A percentile compares a stretch with the other conserved stretches of the same genome.
These are phyloP conservation scores for Epicauta chinensis DNA, from an alignment of 1,140 invertebrate genomes.

Conservation along the genomic window DNA sequence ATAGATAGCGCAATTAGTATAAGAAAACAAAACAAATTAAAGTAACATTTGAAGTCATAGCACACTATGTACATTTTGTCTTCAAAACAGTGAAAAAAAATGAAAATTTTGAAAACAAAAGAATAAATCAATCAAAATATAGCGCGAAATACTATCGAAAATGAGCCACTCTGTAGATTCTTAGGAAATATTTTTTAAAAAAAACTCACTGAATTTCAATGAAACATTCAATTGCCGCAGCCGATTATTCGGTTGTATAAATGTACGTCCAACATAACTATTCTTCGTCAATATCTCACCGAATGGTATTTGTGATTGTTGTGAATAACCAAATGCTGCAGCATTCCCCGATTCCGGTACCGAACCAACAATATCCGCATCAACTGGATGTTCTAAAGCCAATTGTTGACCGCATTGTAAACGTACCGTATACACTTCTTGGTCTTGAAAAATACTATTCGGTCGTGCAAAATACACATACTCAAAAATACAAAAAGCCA, in stretches of 20 bases:
- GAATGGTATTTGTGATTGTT: slow-evolving; percentile 82
- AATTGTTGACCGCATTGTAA: slow-evolving; percentile 86
- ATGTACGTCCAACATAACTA: slow-evolving; percentile 92
- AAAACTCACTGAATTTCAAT: slow-evolving; percentile 74
- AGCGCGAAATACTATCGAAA: too few species aligned
- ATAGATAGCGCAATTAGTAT: too few species aligned
- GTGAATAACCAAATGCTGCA: slow-evolving; percentile 86
- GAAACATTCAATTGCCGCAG: slow-evolving; percentile 86
- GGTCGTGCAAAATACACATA: slow-evolving; percentile 97
- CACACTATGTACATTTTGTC: too few species aligned
- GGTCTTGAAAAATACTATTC: slow-evolving; percentile 86
- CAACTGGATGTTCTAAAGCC: slow-evolving; percentile 79
- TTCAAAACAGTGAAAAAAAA: too few species aligned
- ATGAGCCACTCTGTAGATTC: too few species aligned
- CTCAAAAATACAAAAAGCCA: slow-evolving; percentile 97
- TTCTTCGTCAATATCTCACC: slow-evolving; percentile 94
- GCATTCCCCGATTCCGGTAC: slow-evolving; percentile 96
- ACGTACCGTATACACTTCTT: slow-evolving; percentile 94
- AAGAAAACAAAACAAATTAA: too few species aligned
- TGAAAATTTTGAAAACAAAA: too few species aligned
- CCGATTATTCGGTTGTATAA: slow-evolving; percentile 91
- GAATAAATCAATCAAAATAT: too few species aligned
- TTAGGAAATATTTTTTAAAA: too few species aligned
- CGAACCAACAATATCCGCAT: slow-evolving; percentile 91
- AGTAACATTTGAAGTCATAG: too few species aligned